Evolutionary conservation across 1,140 invertebrate species (phyloP).

Genomic region (Bombyx mori): DNA sequence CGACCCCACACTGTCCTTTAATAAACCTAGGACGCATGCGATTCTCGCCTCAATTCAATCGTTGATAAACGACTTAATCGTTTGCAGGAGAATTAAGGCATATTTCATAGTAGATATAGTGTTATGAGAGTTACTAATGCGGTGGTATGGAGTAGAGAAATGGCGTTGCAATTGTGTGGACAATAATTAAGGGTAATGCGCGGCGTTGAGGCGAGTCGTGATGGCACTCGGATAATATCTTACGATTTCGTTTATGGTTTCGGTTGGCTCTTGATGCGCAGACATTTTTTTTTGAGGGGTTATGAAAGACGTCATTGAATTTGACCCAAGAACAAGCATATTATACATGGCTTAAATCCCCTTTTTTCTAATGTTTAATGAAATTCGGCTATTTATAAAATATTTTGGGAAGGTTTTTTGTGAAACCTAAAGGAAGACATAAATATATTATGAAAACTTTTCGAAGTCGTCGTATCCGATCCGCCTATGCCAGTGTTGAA

Average conservation of each 20-base stretch:
- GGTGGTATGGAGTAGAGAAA: constrained; percentile 41
- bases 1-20: constrained; percentile 28
- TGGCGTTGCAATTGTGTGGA: constrained; percentile 48
- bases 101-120: constrained; percentile 57
- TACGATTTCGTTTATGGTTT: constrained; percentile 37
- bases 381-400: no score
- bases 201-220: constrained; percentile 31
- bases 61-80: constrained; percentile 10
- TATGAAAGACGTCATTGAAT: no score
- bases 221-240: constrained; percentile 40
- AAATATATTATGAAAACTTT: no score
- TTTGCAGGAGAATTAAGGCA: constrained; percentile 16
- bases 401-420: no score
- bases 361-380: no score
- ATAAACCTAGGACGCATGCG: constrained; percentile 15
- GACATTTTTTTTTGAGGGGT: no score
- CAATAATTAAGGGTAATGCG: constrained; percentile 48
- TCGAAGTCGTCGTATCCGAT: no score
- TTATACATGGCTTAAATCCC: no score
- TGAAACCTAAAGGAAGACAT: no score
- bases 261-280: constrained; percentile 2
- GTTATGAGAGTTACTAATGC: constrained; percentile 57
- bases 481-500: no score
- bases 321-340: no score
- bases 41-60: constrained; percentile 27